These are phyloP conservation scores for Drosophila murphyi DNA, from an alignment of 1,140 invertebrate genomes.

Conservation along the genomic window DNA sequence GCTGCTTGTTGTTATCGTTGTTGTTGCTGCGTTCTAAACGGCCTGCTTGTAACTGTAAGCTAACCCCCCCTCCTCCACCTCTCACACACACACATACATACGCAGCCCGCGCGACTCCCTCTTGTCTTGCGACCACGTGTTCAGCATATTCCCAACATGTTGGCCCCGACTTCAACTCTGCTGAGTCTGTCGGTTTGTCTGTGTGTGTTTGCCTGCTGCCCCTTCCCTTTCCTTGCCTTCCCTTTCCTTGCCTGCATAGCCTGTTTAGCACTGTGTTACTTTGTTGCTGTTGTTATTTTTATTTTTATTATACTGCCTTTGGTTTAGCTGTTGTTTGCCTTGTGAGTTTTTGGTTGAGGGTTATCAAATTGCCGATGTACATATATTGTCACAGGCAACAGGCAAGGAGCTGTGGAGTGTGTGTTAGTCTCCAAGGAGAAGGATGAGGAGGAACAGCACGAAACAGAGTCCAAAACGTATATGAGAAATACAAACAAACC, in stretches of 20 bases:
- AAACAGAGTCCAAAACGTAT: slow-evolving; percentile 6
- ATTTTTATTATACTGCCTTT: slow-evolving; percentile 25
- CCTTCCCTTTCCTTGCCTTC: neutral
- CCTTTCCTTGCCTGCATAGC: slow-evolving; percentile 11
- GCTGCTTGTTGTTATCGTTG: slow-evolving; percentile 1
- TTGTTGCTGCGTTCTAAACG: slow-evolving; percentile 27
- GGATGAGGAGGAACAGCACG: neutral
- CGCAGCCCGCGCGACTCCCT: slow-evolving; percentile 16
- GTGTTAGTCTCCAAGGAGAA: neutral
- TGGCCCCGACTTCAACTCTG: slow-evolving; percentile 35
- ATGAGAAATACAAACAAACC: slow-evolving; percentile 14
- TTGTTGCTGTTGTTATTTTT: slow-evolving; percentile 28
- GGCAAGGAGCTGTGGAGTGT: neutral
- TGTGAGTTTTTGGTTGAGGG: slow-evolving; percentile 56
- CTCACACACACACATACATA: neutral
- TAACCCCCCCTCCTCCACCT: neutral
- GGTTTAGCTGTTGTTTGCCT: slow-evolving; percentile 28
- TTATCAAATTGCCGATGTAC: slow-evolving; percentile 72
- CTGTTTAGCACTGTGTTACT: slow-evolving; percentile 40
- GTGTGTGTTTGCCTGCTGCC: slow-evolving; percentile 6
- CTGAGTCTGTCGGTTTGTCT: slow-evolving; percentile 10
- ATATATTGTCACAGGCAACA: slow-evolving; percentile 44
- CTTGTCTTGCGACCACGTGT: slow-evolving; percentile 59
- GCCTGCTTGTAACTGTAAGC: neutral
- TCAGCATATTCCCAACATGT: slow-evolving; percentile 77